Base-by-base conservation (phyloP, 2,888 invertebrate species). In the Cenopis cana region DNA sequence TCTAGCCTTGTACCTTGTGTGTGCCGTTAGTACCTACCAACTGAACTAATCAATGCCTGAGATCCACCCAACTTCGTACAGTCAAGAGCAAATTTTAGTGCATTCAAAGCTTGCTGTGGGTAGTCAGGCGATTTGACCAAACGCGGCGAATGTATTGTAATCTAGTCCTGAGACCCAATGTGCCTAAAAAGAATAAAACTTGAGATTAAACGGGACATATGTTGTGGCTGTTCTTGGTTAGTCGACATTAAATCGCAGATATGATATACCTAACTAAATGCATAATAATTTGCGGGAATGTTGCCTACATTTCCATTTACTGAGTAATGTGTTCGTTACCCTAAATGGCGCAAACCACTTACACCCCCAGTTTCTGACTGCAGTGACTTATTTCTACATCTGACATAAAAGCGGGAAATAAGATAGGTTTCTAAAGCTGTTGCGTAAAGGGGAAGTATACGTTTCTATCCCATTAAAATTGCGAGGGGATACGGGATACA, bases 381-480 rank as follows among this genome's bases (percentile, higher is more conserved):
- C 55, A 46, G 65, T 65, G 36, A 60, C 54, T 59, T 70, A 65
- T 56, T 61, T 33, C 57, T 59, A 59, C 54, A 29, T 60, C 46
- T 60, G 54, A 54, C 59, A 66, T 41, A 65, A 57, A 64, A 56
- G 55, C 49, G 33, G 49, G 69, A 50, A 50, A 59, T 59, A 56
- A 49, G 66, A 67, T 67, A 68, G 24, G 60, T 68, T 60, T 68
- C 54, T 68, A 68, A 68, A 68, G 65, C 65, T 60, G 70, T 64
- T 50, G 62, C 41, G 50, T 60, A 70, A 70, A 70, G 70, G 70
- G 70, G 65, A 66, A 66, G 66, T 66, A 66, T 71, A 66, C 55
- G 70, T 66, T 71, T 71, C 70, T 66, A 71, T 71, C 46, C 70
- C 70, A 71, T 71, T 71, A 61, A 60, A 66, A 71, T 60, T 55